A percentile compares a stretch with the other conserved stretches of the same genome.
Conservation (phyloP, 2,113 vertebrate genomes). For the Tachuris rubrigastra region DNA sequence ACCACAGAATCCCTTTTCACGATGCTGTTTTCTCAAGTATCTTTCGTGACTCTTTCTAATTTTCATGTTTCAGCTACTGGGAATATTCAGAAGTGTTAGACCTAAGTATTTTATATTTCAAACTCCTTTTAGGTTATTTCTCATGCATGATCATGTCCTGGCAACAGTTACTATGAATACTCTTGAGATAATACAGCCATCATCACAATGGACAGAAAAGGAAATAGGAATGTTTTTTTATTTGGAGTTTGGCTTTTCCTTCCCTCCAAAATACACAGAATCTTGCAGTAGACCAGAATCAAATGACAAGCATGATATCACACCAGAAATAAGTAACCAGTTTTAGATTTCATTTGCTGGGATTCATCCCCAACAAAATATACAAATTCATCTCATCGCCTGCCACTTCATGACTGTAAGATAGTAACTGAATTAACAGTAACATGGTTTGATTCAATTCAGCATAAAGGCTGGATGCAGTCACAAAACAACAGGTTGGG, state of each 20-base stretch:
- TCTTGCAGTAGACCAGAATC: neutral
- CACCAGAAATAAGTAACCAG: neutral
- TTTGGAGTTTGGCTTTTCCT: neutral
- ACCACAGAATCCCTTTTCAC: neutral
- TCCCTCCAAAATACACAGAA: neutral
- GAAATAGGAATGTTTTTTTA: neutral
- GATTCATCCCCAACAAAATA: neutral
- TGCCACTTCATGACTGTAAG: neutral
- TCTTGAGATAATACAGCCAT: neutral
- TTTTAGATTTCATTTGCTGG: neutral
- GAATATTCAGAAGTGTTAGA: neutral
- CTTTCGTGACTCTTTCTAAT: neutral
- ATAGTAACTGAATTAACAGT: neutral
- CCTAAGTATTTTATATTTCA: neutral
- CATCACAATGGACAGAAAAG: neutral
- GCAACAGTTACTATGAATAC: neutral
- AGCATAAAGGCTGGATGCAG: neutral
- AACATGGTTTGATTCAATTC: neutral
- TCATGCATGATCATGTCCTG: neutral
- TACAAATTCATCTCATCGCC: neutral
- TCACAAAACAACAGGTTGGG: neutral
- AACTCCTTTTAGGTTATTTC: neutral
- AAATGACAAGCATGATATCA: neutral
- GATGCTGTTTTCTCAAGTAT: neutral
- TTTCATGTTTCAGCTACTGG: neutral